These are phyloP conservation scores for Eubasilissa splendida DNA, from an alignment of 2,888 invertebrate species.

Conservation along the genomic window DNA sequence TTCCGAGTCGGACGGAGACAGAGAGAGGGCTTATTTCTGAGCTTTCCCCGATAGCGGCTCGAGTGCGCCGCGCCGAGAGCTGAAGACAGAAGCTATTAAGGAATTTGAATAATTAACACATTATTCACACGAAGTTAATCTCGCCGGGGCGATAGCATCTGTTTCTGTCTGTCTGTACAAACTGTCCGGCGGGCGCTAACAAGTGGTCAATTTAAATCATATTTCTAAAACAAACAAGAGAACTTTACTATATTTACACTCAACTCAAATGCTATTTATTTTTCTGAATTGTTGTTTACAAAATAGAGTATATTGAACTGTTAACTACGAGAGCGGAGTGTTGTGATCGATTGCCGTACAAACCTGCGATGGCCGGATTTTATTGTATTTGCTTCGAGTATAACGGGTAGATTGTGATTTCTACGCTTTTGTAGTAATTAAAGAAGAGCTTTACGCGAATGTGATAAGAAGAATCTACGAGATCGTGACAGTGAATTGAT, in stretches of 20 bases:
- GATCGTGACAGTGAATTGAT: neutral
- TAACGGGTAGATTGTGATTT: neutral
- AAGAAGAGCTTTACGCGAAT: slow-evolving; percentile 12
- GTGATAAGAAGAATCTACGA: neutral
- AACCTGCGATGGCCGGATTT: neutral
- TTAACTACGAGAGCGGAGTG: too few species aligned
- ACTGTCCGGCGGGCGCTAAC: neutral
- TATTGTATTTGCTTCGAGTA: neutral
- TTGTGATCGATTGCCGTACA: neutral
- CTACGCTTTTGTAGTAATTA: slow-evolving; percentile 1
- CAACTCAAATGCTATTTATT: neutral
- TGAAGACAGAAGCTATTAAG: neutral
- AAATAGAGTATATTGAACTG: neutral
- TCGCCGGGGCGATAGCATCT: neutral
- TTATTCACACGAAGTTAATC: neutral
- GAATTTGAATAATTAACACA: neutral
- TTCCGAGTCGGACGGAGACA: neutral
- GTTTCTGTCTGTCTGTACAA: neutral
- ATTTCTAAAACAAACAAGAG: slow-evolving; percentile 9
- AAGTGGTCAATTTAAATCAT: slow-evolving; percentile 32
- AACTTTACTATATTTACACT: slow-evolving; percentile 23
- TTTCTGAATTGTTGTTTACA: slow-evolving; percentile 12
- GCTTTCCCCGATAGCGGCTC: neutral
- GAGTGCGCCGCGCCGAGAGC: neutral
- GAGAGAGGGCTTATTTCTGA: neutral